Percentiles rank a stretch among this genome's conserved stretches.
Evolutionary conservation across 2,888 invertebrate species (phyloP).

Genomic region (Chelonus formosanus): DNA sequence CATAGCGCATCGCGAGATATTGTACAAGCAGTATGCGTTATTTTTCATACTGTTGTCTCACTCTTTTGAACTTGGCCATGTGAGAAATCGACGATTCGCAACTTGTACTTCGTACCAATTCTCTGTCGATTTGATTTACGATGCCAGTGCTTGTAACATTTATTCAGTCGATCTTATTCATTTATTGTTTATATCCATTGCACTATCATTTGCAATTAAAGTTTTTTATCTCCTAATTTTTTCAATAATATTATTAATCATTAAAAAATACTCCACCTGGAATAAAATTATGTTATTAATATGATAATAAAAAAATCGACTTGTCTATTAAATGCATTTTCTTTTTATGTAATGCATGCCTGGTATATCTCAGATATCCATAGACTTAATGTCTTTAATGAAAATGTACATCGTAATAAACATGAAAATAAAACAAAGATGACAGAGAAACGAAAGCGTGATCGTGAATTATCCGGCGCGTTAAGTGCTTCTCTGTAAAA

Average conservation of each 20-base stretch:
- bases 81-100: slow-evolving; percentile 45
- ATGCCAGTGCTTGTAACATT: slow-evolving; percentile 34
- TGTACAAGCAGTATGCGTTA: slow-evolving; percentile 35
- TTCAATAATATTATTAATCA: too few species aligned
- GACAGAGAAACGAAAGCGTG: not conserved
- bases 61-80: slow-evolving; percentile 33
- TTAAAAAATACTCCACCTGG: too few species aligned
- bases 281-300: too few species aligned
- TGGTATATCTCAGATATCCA: slow-evolving; percentile 34
- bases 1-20: slow-evolving; percentile 41
- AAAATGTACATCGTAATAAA: slow-evolving; percentile 13
- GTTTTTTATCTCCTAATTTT: not conserved
- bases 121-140: slow-evolving; percentile 43
- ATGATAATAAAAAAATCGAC: too few species aligned
- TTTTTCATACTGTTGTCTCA: slow-evolving; percentile 31
- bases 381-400: slow-evolving; percentile 1
- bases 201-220: slow-evolving; percentile 19
- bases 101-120: slow-evolving; percentile 43
- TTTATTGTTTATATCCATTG: slow-evolving; percentile 30
- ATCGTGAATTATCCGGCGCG: slow-evolving; percentile 6
- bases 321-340: too few species aligned
- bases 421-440: slow-evolving; percentile 1
- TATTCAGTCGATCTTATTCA: slow-evolving; percentile 30
- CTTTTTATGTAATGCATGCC: too few species aligned
- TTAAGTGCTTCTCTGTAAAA: slow-evolving; percentile 10